Percentiles rank a stretch among this genome's conserved stretches.
Evolutionary conservation across 2,113 vertebrate species (phyloP).

Genomic region (Ammodramus savannarum): DNA sequence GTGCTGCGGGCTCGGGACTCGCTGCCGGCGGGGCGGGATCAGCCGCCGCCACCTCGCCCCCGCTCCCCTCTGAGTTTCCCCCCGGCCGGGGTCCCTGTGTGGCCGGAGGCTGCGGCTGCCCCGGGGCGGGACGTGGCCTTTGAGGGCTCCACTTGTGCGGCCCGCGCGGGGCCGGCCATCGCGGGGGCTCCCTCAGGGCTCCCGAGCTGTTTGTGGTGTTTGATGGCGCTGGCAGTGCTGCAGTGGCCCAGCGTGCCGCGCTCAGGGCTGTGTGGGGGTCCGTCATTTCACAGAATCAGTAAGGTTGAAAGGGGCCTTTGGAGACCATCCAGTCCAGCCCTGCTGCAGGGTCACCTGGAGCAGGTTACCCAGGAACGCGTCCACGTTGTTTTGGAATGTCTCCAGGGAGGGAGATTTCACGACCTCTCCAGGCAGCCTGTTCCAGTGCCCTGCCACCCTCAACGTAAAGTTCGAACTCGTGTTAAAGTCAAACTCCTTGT

Average conservation of each 20-base stretch:
- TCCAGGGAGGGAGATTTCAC: neutral
- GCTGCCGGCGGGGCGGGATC: neutral
- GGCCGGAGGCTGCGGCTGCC: neutral
- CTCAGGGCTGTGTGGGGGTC: accelerated
- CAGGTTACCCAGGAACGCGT: neutral
- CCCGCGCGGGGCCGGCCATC: accelerated
- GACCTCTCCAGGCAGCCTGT: neutral
- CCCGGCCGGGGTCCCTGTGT: neutral
- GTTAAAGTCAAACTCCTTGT: neutral
- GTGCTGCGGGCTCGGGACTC: neutral
- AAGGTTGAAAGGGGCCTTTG: neutral
- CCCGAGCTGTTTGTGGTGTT: accelerated
- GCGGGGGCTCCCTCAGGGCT: neutral
- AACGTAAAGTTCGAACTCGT: neutral
- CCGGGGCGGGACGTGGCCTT: neutral
- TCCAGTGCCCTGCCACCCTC: neutral
- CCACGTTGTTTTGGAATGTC: neutral
- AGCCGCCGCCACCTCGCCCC: neutral
- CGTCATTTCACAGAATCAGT: neutral
- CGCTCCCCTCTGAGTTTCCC: accelerated
- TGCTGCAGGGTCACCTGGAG: neutral
- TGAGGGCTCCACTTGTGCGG: neutral
- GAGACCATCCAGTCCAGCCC: too few species aligned
- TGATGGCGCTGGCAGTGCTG: neutral
- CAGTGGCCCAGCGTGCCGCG: accelerated